Evolutionary conservation across 1,140 invertebrate species (phyloP).

Genomic region (Watersipora subatra): DNA sequence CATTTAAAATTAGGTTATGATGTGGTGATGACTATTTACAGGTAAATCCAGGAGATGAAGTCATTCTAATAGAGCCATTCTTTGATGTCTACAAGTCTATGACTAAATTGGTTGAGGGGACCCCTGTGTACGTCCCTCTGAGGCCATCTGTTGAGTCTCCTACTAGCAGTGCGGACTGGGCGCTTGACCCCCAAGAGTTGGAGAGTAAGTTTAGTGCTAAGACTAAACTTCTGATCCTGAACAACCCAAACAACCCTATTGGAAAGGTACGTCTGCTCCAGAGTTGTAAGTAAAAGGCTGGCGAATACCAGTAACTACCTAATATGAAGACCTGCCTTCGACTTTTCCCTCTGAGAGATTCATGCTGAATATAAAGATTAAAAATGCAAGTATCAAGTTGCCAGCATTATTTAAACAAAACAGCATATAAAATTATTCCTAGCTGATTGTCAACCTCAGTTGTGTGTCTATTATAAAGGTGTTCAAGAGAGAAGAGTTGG

Average conservation of each 20-base stretch:
- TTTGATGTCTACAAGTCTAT: slow-evolving; percentile 97
- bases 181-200: slow-evolving; percentile 64
- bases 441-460: too few relatives aligned
- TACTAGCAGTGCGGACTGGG: slow-evolving; percentile 53
- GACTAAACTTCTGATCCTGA: slow-evolving; percentile 83
- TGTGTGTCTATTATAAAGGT: slow-evolving; percentile 30
- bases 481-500: slow-evolving; percentile 40
- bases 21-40: too few relatives aligned
- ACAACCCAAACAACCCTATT: slow-evolving; percentile 82
- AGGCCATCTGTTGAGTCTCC: slow-evolving; percentile 44
- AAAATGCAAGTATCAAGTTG: too few relatives aligned
- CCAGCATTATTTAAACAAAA: too few relatives aligned
- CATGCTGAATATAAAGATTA: too few relatives aligned
- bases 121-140: slow-evolving; percentile 72
- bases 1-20: too few relatives aligned
- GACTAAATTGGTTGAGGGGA: slow-evolving; percentile 71
- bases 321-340: not conserved
- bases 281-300: not conserved
- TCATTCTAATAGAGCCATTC: slow-evolving; percentile 94
- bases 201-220: slow-evolving; percentile 61
- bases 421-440: too few relatives aligned
- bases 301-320: not conserved
- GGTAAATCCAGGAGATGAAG: slow-evolving; percentile 59
- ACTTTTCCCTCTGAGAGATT: not conserved
- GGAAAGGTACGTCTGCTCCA: slow-evolving; percentile 75